Evolutionary conservation across 2,888 invertebrate species (phyloP), one percentile per base, ranked within the genome.

Genomic region (Acrobasis suavella): DNA sequence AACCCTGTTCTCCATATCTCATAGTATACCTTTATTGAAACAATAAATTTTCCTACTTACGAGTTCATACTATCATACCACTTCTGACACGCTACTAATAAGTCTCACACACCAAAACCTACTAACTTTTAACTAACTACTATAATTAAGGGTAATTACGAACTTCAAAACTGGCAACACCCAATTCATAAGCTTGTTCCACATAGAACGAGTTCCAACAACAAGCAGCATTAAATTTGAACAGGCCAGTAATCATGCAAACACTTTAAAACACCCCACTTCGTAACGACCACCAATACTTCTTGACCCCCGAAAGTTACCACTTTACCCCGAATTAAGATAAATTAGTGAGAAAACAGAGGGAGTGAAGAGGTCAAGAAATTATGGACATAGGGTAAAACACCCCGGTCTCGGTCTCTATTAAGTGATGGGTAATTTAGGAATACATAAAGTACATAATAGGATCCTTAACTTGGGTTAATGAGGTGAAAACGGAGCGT

Each of bases 371-470:
- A 73, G 85, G 67, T 77, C 86, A 77, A 64, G 55, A 65, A 75
- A 77, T 58, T 75, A 60, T 81, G 85, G 89, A 61, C 67, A 72
- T 73, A 76, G 85, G 87, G 85, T 80, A 82, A 81, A 64, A 74
- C 86, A 82, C 88, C 87, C 83, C 70, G 75, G 76, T 75, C 73
- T 78, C 78, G 74, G 82, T 76, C 86, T 87, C 88, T 88, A 87
- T 91, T 90, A 91, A 91, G 90, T 89, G 90, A 91, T 89, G 89
- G 90, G 90, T 90, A 92, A 92, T 92, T 92, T 91, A 91, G 90
- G 82, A 89, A 89, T 91, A 91, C 89, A 91, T 90, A 92, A 91
- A 92, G 91, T 92, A 91, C 88, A 91, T 91, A 92, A 92, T 91
- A 90, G 91, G 87, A 81, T 84, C 87, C 90, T 91, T 88, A 89